Evolutionary conservation across 2,113 vertebrate species (phyloP).

Genomic region (Solea solea): DNA sequence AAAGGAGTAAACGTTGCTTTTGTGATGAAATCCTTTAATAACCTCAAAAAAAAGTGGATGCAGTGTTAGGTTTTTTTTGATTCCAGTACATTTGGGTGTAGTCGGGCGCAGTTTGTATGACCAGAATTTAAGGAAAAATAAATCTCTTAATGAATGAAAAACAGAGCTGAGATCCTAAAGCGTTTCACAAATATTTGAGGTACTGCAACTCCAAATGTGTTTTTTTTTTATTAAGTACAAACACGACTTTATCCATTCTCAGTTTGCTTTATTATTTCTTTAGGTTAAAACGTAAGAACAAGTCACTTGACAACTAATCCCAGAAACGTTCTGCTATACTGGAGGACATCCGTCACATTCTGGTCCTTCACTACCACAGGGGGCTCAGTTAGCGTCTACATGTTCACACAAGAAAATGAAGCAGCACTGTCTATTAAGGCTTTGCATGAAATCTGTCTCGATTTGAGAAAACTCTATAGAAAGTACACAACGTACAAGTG

Average conservation of each 20-base stretch:
- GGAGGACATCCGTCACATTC: constrained; percentile 4
- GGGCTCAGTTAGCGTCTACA: constrained; percentile 43
- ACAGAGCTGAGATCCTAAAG: constrained; percentile 11
- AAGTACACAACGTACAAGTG: constrained; percentile 8
- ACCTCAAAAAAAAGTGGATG: constrained; percentile 25
- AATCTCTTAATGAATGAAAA: background rate
- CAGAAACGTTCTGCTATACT: constrained; percentile 21
- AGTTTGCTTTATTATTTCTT: constrained; percentile 19
- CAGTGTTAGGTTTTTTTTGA: too few species aligned
- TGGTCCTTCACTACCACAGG: constrained; percentile 15
- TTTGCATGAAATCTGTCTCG: constrained; percentile 65
- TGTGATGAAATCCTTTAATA: constrained; percentile 78
- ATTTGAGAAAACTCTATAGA: constrained; percentile 17
- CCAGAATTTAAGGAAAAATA: background rate
- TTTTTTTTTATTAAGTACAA: background rate
- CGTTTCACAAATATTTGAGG: constrained; percentile 26
- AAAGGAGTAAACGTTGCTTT: constrained; percentile 50
- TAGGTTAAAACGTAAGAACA: constrained; percentile 13
- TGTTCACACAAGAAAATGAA: constrained; percentile 51
- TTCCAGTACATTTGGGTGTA: too few species aligned
- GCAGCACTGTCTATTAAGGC: constrained; percentile 74
- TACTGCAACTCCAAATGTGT: constrained; percentile 32
- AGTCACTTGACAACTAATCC: constrained; percentile 25
- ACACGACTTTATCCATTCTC: constrained; percentile 6
- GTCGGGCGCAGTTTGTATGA: background rate